Percentiles rank a stretch among this genome's conserved stretches.
Conservation (phyloP, 2,888 invertebrate genomes). For the Seira ritae region DNA sequence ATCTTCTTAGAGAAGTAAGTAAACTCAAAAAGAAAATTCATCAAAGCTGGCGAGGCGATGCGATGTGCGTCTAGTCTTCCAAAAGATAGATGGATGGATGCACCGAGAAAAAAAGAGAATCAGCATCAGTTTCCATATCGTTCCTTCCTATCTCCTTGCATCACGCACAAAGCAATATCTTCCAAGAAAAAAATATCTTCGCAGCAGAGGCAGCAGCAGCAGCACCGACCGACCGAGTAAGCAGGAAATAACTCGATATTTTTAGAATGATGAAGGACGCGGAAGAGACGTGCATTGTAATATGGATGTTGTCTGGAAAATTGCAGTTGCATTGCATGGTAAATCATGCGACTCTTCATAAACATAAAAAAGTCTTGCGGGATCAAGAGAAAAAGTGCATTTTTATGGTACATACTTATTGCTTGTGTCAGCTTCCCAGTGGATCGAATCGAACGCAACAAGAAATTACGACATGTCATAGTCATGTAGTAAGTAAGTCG, state of each 20-base stretch:
- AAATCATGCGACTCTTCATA: conserved; percentile 13
- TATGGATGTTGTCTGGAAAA: conserved; percentile 41
- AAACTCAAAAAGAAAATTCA: conserved; percentile 54
- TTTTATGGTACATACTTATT: background rate
- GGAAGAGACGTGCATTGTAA: conserved; percentile 30
- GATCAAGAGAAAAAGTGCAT: conserved; percentile 25
- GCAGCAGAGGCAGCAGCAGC: background rate
- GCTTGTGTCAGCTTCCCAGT: background rate
- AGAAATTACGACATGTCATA: conserved; percentile 25
- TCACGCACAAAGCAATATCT: background rate
- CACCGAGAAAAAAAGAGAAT: too few relatives aligned
- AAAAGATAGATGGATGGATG: conserved; percentile 47
- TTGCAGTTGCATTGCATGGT: conserved; percentile 43
- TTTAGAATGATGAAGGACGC: conserved; percentile 24
- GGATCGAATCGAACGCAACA: background rate
- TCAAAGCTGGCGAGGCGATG: conserved; percentile 52
- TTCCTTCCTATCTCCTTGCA: too few relatives aligned
- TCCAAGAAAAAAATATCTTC: background rate
- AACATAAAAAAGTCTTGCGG: conserved; percentile 6
- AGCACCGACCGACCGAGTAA: too few relatives aligned
- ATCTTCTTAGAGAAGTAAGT: conserved; percentile 20
- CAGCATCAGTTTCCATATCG: conserved; percentile 3
- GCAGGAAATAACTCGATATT: background rate
- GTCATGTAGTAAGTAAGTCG: too few relatives aligned
- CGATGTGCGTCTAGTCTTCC: conserved; percentile 22